Percentiles rank a stretch among this genome's conserved stretches.
These are phyloP conservation scores for Aphelocoma coerulescens DNA, from an alignment of 2,113 vertebrate genomes.

Conservation along the genomic window DNA sequence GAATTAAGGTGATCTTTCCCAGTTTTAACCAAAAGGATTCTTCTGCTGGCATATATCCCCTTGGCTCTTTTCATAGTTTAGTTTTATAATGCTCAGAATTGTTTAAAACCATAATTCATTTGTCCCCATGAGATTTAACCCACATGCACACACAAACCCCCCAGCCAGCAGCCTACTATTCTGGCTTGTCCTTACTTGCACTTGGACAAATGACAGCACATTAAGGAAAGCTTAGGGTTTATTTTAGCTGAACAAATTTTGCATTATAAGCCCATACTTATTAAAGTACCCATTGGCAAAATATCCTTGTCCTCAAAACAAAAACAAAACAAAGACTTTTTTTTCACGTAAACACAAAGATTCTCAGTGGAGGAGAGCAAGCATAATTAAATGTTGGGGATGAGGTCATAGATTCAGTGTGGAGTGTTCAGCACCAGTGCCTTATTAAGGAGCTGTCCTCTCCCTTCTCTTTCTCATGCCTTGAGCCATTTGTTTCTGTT, in stretches of 20 bases:
- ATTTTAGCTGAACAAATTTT: not conserved
- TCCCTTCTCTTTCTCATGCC: not conserved
- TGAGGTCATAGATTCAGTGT: not conserved
- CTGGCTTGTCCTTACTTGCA: not conserved
- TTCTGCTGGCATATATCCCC: not conserved
- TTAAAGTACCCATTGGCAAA: not conserved
- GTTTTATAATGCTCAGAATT: not conserved
- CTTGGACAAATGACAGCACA: not conserved
- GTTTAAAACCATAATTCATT: not conserved
- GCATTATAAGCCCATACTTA: not conserved
- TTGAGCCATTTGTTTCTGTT: not conserved
- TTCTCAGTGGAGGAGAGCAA: not conserved
- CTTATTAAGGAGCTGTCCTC: not conserved
- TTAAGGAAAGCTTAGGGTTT: not conserved
- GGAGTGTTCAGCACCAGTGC: not conserved
- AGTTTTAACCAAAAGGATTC: not conserved
- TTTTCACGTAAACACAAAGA: not conserved
- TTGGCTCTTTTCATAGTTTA: not conserved
- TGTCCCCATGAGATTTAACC: not conserved
- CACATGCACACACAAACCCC: not conserved
- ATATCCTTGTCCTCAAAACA: not conserved
- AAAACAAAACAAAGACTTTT: rapidly evolving
- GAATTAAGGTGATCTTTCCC: not conserved
- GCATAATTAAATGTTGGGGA: not conserved
- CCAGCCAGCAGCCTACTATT: not conserved